Percentiles rank a stretch among this genome's conserved stretches.
Conservation (phyloP, 1,140 invertebrate species). For the Triops longicaudatus region DNA sequence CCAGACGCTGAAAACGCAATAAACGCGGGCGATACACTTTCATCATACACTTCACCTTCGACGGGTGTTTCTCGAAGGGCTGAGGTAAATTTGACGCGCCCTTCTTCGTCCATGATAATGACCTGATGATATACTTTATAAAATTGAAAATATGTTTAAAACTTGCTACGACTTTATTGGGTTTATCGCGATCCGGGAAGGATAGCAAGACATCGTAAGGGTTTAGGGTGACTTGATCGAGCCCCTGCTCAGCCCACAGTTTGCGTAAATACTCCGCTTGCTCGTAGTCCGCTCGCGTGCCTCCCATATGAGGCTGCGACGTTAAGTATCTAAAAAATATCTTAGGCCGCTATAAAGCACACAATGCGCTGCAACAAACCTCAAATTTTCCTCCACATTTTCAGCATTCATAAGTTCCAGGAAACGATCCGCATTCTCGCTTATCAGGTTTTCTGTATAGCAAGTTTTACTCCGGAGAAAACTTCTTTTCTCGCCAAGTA, state of each 20-base stretch:
- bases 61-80: constrained; percentile 25
- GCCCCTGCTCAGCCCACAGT: constrained; percentile 31
- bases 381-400: constrained; percentile 29
- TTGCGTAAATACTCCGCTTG: constrained; percentile 31
- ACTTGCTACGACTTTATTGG: constrained; percentile 30
- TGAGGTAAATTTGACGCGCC: constrained; percentile 23
- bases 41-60: constrained; percentile 24
- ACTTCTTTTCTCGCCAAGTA: background rate
- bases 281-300: constrained; percentile 31
- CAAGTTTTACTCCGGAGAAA: background rate
- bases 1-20: constrained; percentile 25
- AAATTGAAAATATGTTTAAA: background rate
- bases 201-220: constrained; percentile 34
- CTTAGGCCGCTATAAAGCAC: background rate
- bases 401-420: constrained; percentile 27
- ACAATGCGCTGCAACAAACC: background rate
- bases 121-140: background rate
- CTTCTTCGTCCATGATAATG: constrained; percentile 18
- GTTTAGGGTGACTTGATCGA: constrained; percentile 31
- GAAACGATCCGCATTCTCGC: background rate
- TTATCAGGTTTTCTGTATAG: background rate
- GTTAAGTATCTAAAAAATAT: constrained; percentile 30
- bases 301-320: constrained; percentile 31
- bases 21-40: constrained; percentile 20
- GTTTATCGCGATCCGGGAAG: constrained; percentile 30